Evolutionary conservation across 2,113 vertebrate genomes (phyloP).

Genomic region (Nibea coibor): DNA sequence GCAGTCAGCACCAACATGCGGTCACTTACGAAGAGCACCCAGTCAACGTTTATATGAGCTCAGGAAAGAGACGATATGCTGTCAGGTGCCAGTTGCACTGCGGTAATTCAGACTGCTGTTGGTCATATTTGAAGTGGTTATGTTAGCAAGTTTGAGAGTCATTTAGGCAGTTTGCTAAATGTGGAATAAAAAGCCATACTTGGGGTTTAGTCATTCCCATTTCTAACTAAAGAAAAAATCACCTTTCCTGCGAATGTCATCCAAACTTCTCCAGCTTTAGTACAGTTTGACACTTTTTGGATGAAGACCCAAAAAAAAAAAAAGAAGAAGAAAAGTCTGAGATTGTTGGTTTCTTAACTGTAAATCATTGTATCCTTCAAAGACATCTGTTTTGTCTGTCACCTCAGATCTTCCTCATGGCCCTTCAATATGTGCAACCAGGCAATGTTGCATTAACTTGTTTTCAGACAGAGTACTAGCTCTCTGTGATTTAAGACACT

Average conservation of each 20-base stretch:
- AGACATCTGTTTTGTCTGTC: background rate
- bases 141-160: background rate
- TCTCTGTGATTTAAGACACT: background rate
- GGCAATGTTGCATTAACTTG: background rate
- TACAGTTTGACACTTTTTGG: background rate
- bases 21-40: background rate
- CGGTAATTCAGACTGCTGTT: background rate
- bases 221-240: background rate
- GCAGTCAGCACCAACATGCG: background rate
- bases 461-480: background rate
- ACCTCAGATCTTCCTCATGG: background rate
- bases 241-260: background rate
- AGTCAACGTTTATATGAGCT: background rate
- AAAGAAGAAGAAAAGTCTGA: background rate
- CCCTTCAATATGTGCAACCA: background rate
- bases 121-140: background rate
- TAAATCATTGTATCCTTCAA: background rate
- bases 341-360: background rate
- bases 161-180: background rate
- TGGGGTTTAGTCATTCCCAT: background rate
- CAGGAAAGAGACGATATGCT: background rate
- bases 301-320: background rate
- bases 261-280: background rate
- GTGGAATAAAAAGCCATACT: background rate
- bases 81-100: background rate